These are phyloP conservation scores for Eutrigla gurnardus DNA, from an alignment of 2,797 vertebrate genomes.

Conservation along the genomic window DNA sequence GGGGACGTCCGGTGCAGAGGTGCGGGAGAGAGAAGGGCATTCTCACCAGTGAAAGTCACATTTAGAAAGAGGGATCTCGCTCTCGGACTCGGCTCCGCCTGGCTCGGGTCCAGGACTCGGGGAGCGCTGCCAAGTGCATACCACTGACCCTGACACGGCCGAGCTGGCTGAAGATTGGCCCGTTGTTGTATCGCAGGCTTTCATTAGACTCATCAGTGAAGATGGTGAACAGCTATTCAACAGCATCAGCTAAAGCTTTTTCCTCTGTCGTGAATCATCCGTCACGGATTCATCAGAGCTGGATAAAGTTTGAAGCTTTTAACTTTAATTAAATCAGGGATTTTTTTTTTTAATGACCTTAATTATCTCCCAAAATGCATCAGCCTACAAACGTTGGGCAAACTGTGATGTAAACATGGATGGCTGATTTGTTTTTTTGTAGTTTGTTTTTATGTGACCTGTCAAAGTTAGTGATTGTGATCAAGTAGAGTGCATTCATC, in stretches of 20 bases:
- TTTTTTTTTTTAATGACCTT: constrained; percentile 5
- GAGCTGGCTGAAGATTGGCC: constrained; percentile 28
- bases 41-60: constrained; percentile 75
- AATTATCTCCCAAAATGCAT: constrained; percentile 23
- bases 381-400: constrained; percentile 4
- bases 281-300: constrained; percentile 49
- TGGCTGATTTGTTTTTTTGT: constrained; percentile 2
- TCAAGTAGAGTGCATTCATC: constrained; percentile 37
- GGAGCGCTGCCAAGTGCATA: constrained; percentile 66
- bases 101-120: constrained; percentile 50
- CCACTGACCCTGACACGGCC: constrained; percentile 44
- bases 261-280: constrained; percentile 27
- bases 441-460: constrained; percentile 1
- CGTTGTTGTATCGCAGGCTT: constrained; percentile 21
- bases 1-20: constrained; percentile 32
- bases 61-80: constrained; percentile 58
- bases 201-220: constrained; percentile 22
- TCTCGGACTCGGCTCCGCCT: constrained; percentile 49
- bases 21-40: constrained; percentile 64
- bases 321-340: constrained; percentile 36
- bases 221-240: not conserved
- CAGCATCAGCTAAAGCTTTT: not conserved
- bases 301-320: constrained; percentile 36
- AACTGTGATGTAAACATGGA: constrained; percentile 25
- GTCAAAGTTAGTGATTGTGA: constrained; percentile 34